Evolutionary conservation across 2,113 vertebrate species (phyloP).

Genomic region (Poecilia latipinna): DNA sequence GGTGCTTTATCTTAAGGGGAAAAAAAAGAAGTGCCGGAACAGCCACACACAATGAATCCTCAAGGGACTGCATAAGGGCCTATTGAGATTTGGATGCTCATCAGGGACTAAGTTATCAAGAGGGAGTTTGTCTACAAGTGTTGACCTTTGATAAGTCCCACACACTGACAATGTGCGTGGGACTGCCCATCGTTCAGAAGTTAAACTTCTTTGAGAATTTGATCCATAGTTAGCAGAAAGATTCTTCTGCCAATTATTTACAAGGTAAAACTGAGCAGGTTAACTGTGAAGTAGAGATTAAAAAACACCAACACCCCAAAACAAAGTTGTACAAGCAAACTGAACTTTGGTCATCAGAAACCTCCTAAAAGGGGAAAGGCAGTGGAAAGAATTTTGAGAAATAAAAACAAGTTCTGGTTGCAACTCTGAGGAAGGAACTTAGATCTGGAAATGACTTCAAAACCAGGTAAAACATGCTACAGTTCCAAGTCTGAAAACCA

Average conservation of each 20-base stretch:
- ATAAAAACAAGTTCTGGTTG: not conserved
- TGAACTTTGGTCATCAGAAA: not conserved
- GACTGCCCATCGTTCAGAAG: not conserved
- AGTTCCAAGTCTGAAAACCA: not conserved
- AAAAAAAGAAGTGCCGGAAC: slow-evolving; percentile 39
- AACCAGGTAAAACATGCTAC: not conserved
- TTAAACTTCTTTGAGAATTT: not conserved
- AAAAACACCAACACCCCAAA: not conserved
- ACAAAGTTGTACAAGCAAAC: not conserved
- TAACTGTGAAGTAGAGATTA: not conserved
- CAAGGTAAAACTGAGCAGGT: not conserved
- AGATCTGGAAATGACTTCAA: no score
- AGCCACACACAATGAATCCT: slow-evolving; percentile 40
- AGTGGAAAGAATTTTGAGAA: not conserved
- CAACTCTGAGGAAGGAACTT: no score
- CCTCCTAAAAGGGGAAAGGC: not conserved
- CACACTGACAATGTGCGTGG: not conserved
- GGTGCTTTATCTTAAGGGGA: slow-evolving; percentile 63
- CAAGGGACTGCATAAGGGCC: slow-evolving; percentile 30
- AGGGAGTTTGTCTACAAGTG: slow-evolving; percentile 47
- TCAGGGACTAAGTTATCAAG: slow-evolving; percentile 35
- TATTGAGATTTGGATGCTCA: slow-evolving; percentile 49
- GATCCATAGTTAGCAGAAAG: not conserved
- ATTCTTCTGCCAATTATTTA: not conserved
- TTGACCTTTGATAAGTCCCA: slow-evolving; percentile 23